Evolutionary conservation across 2,888 invertebrate genomes (phyloP).

Genomic region (Athetis lepigone): DNA sequence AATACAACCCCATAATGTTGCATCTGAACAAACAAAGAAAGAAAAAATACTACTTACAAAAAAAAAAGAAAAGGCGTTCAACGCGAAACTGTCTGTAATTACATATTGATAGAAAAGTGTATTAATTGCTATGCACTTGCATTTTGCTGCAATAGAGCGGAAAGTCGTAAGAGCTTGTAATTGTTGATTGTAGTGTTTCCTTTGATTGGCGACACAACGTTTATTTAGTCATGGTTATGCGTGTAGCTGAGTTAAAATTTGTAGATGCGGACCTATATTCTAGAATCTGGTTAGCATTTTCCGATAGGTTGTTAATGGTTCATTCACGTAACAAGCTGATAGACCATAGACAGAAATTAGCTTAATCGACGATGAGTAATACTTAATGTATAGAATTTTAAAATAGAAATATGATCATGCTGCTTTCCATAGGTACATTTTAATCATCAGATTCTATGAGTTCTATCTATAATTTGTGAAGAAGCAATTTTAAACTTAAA

Average conservation of each 20-base stretch:
- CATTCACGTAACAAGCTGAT: no score
- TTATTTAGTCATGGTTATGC: neutral
- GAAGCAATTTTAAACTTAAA: slow-evolving; percentile 3
- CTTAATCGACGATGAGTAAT: no score
- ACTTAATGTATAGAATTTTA: no score
- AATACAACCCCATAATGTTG: slow-evolving; percentile 7
- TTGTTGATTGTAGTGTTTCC: slow-evolving; percentile 13
- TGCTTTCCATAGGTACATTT: no score
- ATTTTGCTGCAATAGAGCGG: slow-evolving; percentile 41
- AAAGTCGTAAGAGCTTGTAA: slow-evolving; percentile 45
- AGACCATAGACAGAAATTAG: no score
- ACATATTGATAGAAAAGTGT: slow-evolving; percentile 42
- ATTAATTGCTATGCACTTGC: slow-evolving; percentile 40
- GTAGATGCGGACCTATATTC: no score
- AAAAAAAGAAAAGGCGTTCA: slow-evolving; percentile 24
- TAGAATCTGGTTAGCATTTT: no score
- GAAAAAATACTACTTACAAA: no score
- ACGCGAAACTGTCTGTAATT: slow-evolving; percentile 44
- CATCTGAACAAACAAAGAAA: slow-evolving; percentile 48
- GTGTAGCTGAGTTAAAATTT: no score
- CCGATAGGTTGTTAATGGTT: no score
- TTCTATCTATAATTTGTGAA: slow-evolving; percentile 3
- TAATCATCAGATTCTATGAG: no score
- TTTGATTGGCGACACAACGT: slow-evolving; percentile 14
- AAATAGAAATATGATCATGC: no score